phyloP scores from a whole-genome alignment of 1,140 invertebrate genomes.

The Drosophila sp. region DNA sequence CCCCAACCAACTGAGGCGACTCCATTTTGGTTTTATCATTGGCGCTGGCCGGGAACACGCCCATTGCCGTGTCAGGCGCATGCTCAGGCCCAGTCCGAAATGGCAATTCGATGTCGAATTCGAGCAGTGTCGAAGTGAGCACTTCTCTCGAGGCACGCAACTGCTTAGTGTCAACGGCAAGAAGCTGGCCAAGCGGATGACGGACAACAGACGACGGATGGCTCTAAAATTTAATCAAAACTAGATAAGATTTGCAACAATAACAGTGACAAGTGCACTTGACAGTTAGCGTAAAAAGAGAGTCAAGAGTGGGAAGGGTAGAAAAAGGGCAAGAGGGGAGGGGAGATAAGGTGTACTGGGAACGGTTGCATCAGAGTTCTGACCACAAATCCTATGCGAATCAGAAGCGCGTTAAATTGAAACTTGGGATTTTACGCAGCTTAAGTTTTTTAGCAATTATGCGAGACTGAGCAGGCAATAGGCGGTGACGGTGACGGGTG shows the following conservation, averaged over 20 bases:
- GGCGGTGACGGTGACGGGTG: no score
- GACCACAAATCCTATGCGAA: slow-evolving; percentile 37
- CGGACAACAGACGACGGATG: slow-evolving; percentile 55
- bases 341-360: neutral
- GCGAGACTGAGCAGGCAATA: slow-evolving; percentile 17
- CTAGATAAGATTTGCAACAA: slow-evolving; percentile 65
- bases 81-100: slow-evolving; percentile 49
- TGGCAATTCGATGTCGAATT: slow-evolving; percentile 32
- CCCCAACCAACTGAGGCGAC: slow-evolving; percentile 72
- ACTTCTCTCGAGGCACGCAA: slow-evolving; percentile 29
- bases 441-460: slow-evolving; percentile 83
- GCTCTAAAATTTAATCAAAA: slow-evolving; percentile 55
- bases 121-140: slow-evolving; percentile 34
- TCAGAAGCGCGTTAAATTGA: slow-evolving; percentile 79
- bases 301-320: no score
- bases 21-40: slow-evolving; percentile 82
- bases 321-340: neutral
- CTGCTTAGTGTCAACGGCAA: slow-evolving; percentile 72
- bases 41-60: slow-evolving; percentile 59
- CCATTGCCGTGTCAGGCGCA: slow-evolving; percentile 48
- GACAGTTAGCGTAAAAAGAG: no score
- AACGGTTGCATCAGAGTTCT: slow-evolving; percentile 5
- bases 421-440: slow-evolving; percentile 80
- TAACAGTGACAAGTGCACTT: slow-evolving; percentile 59
- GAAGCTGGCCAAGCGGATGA: slow-evolving; percentile 44